phyloP scores from a whole-genome alignment of 1,140 invertebrate species.

The Drosophila erecta region DNA sequence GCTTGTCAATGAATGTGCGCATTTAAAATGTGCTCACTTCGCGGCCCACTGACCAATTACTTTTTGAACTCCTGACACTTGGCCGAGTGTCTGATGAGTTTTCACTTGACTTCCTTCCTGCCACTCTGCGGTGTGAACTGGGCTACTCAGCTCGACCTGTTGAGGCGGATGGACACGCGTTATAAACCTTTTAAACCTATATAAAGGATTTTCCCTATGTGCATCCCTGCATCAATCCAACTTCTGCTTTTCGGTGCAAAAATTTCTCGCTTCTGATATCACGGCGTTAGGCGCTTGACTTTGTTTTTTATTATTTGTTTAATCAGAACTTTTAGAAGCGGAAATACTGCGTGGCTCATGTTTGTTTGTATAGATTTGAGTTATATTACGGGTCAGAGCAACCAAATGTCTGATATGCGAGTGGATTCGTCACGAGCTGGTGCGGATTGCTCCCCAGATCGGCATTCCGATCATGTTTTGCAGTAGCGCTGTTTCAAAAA shows the following conservation, averaged over 20 bases:
- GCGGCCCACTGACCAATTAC: slow-evolving; percentile 23
- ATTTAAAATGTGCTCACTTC: slow-evolving; percentile 6
- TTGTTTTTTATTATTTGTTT: slow-evolving; percentile 1
- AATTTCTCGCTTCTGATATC: too few species aligned
- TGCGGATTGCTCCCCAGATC: neutral
- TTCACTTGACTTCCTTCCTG: neutral
- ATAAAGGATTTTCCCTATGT: slow-evolving; percentile 20
- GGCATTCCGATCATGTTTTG: neutral
- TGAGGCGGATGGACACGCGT: slow-evolving; percentile 1
- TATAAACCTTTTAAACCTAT: slow-evolving; percentile 4
- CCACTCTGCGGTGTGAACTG: slow-evolving; percentile 15
- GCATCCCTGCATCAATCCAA: neutral
- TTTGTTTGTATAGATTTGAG: neutral
- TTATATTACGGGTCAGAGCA: too few species aligned
- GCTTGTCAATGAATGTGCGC: too few species aligned
- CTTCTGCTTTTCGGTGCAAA: too few species aligned
- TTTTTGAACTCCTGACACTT: slow-evolving; percentile 3
- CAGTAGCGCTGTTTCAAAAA: neutral
- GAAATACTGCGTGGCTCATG: neutral
- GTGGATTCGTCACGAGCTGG: neutral
- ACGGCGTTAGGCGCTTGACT: too few species aligned
- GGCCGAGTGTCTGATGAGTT: slow-evolving; percentile 7
- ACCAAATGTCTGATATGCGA: neutral
- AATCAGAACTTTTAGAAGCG: neutral
- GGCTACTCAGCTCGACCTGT: slow-evolving; percentile 48